Evolutionary conservation across 1,140 invertebrate species (phyloP), one percentile per base, ranked within the genome.

Genomic region (Caenorhabditis briggsae): DNA sequence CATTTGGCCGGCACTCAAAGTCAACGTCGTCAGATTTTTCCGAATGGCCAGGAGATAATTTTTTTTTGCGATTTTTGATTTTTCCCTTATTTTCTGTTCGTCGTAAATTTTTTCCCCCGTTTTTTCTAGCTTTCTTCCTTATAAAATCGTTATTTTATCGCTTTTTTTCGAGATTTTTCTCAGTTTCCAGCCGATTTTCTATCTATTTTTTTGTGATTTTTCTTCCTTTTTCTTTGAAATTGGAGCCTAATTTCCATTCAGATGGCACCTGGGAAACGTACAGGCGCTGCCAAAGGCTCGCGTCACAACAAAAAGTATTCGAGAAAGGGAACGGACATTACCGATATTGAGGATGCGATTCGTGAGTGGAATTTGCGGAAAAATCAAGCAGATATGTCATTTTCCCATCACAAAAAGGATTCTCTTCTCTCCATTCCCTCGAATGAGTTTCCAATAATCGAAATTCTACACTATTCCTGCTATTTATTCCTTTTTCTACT

Each of bases 1-100:
- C 2, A 92, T 91, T 55, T 91, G 90, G 90, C 90, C 90, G 11
- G 90, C 90, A 7, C 82, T 91, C 41, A 83, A 87, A 78, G 90
- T 91, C 33, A 91, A 89, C 70, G 56, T 90, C 16, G 78, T 91
- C 50, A 84, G 89, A 90, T 90, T 88, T 50, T 58, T 86, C 25
- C 78, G 65, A 48, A 56, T 86, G 48, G 43, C 55, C 1, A 86
- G 41, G 48, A 56, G 23, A 58, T 70, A 70, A 85, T 46, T 46
- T 46, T 46, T n/a, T n/a, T n/a, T n/a, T n/a, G n/a, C n/a, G n/a
- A n/a, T n/a, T n/a, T 70, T 5, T 2, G 33, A 33, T 64, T 64
- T 9, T 14, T 33, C 8, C 1, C 11, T 20, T 41, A 48, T 84
- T 9, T 65, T 43, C 23, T 58, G 25, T 61, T 83, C 58, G 56